Percentiles rank a stretch among this genome's conserved stretches.
Conservation (phyloP, 2,888 invertebrate species). For the Dasysyrphus albostriatus region DNA sequence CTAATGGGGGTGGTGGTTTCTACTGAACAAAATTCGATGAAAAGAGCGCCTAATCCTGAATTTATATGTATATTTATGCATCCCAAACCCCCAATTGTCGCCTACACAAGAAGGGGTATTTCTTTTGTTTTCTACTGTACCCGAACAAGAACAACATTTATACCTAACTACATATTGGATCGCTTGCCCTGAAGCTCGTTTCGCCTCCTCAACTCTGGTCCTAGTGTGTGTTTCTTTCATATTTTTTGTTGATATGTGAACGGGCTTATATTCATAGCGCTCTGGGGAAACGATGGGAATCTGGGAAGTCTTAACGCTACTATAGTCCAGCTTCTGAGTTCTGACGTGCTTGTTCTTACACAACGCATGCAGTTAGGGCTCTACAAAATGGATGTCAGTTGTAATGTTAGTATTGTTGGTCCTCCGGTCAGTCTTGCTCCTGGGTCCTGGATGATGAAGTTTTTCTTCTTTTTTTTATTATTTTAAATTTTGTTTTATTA, state of each 20-base stretch:
- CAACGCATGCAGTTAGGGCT: conserved; percentile 44
- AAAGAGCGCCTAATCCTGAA: conserved; percentile 42
- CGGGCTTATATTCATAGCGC: conserved; percentile 65
- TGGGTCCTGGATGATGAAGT: conserved; percentile 19
- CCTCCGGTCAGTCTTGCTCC: conserved; percentile 16
- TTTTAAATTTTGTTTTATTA: conserved; percentile 53
- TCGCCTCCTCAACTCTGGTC: neutral
- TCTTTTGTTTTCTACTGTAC: conserved; percentile 21
- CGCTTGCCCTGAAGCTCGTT: conserved; percentile 52
- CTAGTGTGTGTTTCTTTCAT: too few species aligned
- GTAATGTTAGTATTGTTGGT: conserved; percentile 23
- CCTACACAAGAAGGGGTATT: conserved; percentile 15
- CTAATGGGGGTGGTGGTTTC: neutral
- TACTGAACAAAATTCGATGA: conserved; percentile 38
- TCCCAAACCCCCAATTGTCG: conserved; percentile 32
- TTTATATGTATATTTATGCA: conserved; percentile 24
- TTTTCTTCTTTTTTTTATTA: conserved; percentile 10
- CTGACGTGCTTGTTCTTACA: conserved; percentile 26
- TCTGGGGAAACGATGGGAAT: conserved; percentile 38
- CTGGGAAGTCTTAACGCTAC: conserved; percentile 32
- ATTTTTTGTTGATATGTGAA: conserved; percentile 59
- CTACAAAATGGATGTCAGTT: conserved; percentile 42
- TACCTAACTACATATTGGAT: too few species aligned
- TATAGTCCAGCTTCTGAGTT: neutral
- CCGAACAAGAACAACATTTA: conserved; percentile 11